These are phyloP conservation scores for Epirrhoe tristata DNA, from an alignment of 2,888 invertebrate species.

Conservation along the genomic window DNA sequence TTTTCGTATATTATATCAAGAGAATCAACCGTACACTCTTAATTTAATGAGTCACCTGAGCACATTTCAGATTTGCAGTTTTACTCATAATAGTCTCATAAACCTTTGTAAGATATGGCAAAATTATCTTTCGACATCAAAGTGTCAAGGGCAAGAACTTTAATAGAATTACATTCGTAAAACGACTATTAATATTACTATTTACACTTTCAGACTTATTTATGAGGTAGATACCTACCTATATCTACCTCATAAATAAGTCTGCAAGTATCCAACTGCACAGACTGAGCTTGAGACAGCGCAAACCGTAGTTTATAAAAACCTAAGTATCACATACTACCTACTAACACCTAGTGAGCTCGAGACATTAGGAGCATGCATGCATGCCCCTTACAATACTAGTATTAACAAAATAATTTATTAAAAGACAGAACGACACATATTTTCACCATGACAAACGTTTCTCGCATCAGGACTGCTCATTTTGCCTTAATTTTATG, in stretches of 20 bases:
- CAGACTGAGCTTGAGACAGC: too few relatives aligned
- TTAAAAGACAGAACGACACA: not conserved
- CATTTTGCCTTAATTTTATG: slow-evolving; percentile 19
- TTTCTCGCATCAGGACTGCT: not conserved
- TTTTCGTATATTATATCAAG: not conserved
- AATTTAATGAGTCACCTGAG: not conserved
- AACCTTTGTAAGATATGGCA: not conserved
- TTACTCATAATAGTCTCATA: not conserved
- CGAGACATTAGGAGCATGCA: too few relatives aligned
- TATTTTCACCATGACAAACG: not conserved
- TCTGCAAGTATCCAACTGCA: too few relatives aligned
- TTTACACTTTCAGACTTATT: too few relatives aligned
- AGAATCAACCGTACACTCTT: not conserved
- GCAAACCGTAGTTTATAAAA: too few relatives aligned
- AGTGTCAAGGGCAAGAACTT: not conserved
- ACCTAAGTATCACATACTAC: too few relatives aligned
- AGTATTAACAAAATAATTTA: too few relatives aligned
- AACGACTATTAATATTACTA: not conserved
- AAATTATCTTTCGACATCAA: not conserved
- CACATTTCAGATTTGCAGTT: slow-evolving; percentile 10
- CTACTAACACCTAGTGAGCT: too few relatives aligned
- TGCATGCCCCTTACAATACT: too few relatives aligned
- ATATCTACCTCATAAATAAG: not conserved
- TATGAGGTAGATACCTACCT: too few relatives aligned
- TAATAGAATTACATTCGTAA: not conserved